Conservation (phyloP, 2,113 vertebrate genomes). For the Xerus inauris region DNA sequence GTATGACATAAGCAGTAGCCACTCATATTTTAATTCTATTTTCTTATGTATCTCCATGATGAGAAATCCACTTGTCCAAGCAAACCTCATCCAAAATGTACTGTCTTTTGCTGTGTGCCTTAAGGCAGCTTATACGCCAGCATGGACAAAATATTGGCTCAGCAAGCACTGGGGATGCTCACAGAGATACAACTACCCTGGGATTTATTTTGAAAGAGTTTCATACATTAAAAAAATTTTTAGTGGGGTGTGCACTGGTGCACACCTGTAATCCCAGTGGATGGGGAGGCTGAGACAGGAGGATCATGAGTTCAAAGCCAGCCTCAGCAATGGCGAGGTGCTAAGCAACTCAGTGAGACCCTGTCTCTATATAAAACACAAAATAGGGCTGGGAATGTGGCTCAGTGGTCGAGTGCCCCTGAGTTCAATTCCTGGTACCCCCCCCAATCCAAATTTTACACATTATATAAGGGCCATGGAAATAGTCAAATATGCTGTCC, state of each 20-base stretch:
- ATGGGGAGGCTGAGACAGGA: no score
- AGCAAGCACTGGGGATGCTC: not conserved
- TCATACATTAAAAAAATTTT: not conserved
- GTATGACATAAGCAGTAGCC: not conserved
- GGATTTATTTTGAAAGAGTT: not conserved
- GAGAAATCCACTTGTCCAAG: not conserved
- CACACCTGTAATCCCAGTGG: no score
- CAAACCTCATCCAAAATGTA: not conserved
- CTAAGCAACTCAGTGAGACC: no score
- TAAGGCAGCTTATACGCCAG: not conserved
- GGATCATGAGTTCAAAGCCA: no score
- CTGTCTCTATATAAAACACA: no score
- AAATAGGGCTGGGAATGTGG: no score
- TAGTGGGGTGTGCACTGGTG: no score
- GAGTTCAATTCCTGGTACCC: no score
- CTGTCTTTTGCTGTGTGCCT: not conserved
- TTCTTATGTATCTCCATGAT: not conserved
- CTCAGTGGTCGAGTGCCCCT: no score
- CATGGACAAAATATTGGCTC: not conserved
- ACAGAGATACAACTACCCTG: not conserved
- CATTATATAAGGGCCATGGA: not conserved
- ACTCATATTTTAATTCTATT: not conserved
- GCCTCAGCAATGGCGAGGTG: no score
- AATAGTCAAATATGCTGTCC: not conserved
- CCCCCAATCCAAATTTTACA: no score